These are phyloP conservation scores for Tylochromis polylepis DNA, from an alignment of 2,113 vertebrate species.

Conservation along the genomic window DNA sequence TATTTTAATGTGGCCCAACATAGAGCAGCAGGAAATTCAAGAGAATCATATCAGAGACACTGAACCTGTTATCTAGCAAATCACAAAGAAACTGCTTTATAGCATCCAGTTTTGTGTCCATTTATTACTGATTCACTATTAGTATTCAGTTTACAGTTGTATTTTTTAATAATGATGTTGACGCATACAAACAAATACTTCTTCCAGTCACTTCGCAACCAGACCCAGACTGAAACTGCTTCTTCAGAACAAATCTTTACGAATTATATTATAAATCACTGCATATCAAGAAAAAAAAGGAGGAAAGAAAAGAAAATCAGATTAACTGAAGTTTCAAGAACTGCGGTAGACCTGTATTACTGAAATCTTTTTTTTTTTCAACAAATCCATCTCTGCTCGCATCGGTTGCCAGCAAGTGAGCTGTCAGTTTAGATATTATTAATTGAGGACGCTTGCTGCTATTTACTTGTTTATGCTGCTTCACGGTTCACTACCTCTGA, in stretches of 20 bases:
- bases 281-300: not conserved
- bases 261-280: not conserved
- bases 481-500: not conserved
- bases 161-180: not conserved
- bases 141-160: not conserved
- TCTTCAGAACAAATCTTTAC: not conserved
- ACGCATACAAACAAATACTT: not conserved
- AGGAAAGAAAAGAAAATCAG: not conserved
- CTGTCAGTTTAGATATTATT: conserved; percentile 25
- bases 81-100: not conserved
- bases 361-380: not conserved
- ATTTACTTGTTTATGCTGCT: conserved; percentile 46
- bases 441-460: conserved; percentile 38
- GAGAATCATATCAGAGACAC: not conserved
- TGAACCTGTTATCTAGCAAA: not conserved
- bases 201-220: not conserved
- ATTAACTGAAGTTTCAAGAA: not conserved
- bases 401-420: conserved; percentile 10
- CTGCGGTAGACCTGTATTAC: not conserved
- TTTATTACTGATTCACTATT: not conserved
- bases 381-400: not conserved
- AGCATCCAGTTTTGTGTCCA: not conserved
- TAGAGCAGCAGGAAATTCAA: not conserved
- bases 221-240: not conserved
- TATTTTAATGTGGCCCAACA: not conserved